Base-by-base conservation (phyloP, 2,113 vertebrate genomes). In the Mobula hypostoma region DNA sequence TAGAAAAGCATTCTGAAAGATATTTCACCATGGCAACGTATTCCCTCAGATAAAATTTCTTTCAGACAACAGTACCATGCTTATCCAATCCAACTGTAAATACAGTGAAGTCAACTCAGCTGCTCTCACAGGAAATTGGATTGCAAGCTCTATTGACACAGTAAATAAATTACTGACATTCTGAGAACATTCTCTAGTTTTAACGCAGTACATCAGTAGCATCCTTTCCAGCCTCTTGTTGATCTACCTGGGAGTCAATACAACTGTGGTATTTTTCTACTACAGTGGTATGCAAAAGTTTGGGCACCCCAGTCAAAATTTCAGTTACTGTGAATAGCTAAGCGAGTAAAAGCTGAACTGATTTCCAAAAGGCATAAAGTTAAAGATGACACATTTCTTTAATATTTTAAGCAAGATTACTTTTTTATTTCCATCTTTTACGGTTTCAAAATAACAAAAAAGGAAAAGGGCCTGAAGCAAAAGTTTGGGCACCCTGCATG, bases 91-190 rank as follows among this genome's bases (percentile, higher is more conserved):
- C 61, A 90, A 90, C 29, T 32, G 85, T 66, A 90, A 90, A 90
- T 66, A 93, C 70, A 93, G 32, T 74, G 70, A 21, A 93, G 91
- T 74, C 36, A 93, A 93, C 91, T 72, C 36, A 93, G 36, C 61
- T 74, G 68, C 91, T 93, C 91, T 93, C 70, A 48, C 2, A 74
- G 91, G 91, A 93, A 93, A 93, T 74, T 48, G 70, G 14, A 12
- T 29, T 74, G 66, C 70, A 93, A 93, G 21, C 91, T 56, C 91
- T 74, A 76, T 93, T 93, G 68, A 93, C 68, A 74, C 40, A 93
- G 70, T 68, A 66, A 90, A 90, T 90, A 90, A 66, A 90, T 90
- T 72, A 93, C 91, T 74, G 32, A 74, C 12, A 29, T 90, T n/a
- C 14, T 74, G 68, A 93, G 68, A 2, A 93, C 36, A 74, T 70